These are phyloP conservation scores for Xenopus tropicalis DNA, from an alignment of 2,113 vertebrate genomes.

Conservation along the genomic window UCB_Xtro_10.0 CM004445.2:52459501-52460000, in stretches of 20 bases:
- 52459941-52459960: too few species aligned
- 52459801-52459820: too few species aligned
- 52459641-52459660: slow-evolving; percentile 68
- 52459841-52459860: too few species aligned
- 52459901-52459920: too few species aligned
- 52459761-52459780: slow-evolving; percentile 66
- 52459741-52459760: slow-evolving; percentile 76
- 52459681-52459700: slow-evolving; percentile 82
- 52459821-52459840: too few species aligned
- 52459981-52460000: too few species aligned
- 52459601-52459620: slow-evolving; percentile 61
- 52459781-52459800: too few species aligned
- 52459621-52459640: slow-evolving; percentile 53
- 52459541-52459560: slow-evolving; percentile 75
- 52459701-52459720: slow-evolving; percentile 83
- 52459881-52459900: too few species aligned
- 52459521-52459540: slow-evolving; percentile 83
- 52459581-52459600: slow-evolving; percentile 71
- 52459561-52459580: slow-evolving; percentile 67
- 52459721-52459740: slow-evolving; percentile 78
- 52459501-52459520: slow-evolving; percentile 72
- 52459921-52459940: too few species aligned
- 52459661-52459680: slow-evolving; percentile 86
- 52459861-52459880: too few species aligned
- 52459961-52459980: too few species aligned